Conservation (phyloP, 2,888 invertebrate species). For the Cynaeus angustus region DNA sequence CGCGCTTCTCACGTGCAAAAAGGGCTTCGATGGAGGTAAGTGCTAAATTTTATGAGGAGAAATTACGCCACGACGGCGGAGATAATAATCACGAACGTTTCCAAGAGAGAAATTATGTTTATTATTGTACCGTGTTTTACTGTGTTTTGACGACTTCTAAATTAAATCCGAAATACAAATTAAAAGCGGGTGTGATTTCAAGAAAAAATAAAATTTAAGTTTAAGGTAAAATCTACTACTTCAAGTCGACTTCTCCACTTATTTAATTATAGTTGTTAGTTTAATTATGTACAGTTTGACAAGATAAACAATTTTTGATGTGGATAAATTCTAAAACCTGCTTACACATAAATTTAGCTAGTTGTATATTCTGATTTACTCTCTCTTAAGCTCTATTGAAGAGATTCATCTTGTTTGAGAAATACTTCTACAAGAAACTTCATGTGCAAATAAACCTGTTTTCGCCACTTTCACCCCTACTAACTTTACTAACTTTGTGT, state of each 20-base stretch:
- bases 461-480: constrained; percentile 1
- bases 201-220: too few relatives aligned
- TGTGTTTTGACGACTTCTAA: too few relatives aligned
- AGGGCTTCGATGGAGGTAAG: constrained; percentile 75
- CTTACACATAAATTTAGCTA: constrained; percentile 33
- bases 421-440: constrained; percentile 31
- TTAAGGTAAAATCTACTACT: too few relatives aligned
- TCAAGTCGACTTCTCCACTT: too few relatives aligned
- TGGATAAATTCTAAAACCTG: constrained; percentile 28
- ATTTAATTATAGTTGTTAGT: too few relatives aligned
- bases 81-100: constrained; percentile 18
- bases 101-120: too few relatives aligned
- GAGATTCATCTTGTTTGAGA: constrained; percentile 32
- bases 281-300: too few relatives aligned
- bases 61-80: constrained; percentile 12
- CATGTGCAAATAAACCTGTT: constrained; percentile 23
- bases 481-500: background rate
- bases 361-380: constrained; percentile 32
- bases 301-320: constrained; percentile 28
- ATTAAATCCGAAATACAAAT: too few relatives aligned
- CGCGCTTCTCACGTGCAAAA: constrained; percentile 71
- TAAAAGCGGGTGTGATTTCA: too few relatives aligned
- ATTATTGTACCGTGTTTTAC: too few relatives aligned
- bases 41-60: constrained; percentile 30
- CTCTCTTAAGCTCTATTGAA: constrained; percentile 23